Conservation (phyloP, 2,797 vertebrate genomes). For the Thripadectes ignobilis region DNA sequence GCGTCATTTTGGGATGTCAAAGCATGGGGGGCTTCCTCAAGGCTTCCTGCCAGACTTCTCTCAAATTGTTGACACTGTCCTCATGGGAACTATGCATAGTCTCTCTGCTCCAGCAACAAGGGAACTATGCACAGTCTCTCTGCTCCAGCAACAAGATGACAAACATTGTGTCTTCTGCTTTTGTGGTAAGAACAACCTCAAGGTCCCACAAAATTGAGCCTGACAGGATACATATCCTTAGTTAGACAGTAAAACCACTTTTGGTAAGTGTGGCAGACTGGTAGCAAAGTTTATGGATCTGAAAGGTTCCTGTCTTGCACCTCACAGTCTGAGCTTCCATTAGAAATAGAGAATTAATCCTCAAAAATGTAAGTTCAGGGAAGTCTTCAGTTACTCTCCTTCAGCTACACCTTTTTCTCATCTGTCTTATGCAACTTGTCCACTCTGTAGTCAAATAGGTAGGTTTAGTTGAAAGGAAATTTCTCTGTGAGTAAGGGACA, state of each 20-base stretch:
- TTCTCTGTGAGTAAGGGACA: not conserved
- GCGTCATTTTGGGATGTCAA: not conserved
- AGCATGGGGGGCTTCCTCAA: not conserved
- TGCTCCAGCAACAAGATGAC: not conserved
- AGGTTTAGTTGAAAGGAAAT: not conserved
- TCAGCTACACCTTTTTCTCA: not conserved
- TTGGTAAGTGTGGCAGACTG: fast-evolving
- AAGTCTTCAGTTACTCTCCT: not conserved
- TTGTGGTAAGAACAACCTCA: not conserved
- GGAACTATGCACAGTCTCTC: not conserved
- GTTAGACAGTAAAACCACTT: not conserved
- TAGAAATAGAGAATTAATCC: not conserved
- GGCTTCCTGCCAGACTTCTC: not conserved
- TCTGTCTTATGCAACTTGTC: not conserved
- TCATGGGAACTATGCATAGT: not conserved
- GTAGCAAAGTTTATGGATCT: not conserved
- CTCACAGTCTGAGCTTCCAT: not conserved
- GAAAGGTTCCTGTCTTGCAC: not conserved
- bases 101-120: not conserved
- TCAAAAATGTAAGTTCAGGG: not conserved
- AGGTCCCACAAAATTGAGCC: not conserved
- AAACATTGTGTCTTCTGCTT: not conserved
- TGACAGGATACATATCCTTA: not conserved
- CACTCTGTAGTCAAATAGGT: not conserved
- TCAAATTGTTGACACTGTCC: not conserved